Conservation (phyloP, 2,797 vertebrate genomes). For the Chelon labrosus region DNA sequence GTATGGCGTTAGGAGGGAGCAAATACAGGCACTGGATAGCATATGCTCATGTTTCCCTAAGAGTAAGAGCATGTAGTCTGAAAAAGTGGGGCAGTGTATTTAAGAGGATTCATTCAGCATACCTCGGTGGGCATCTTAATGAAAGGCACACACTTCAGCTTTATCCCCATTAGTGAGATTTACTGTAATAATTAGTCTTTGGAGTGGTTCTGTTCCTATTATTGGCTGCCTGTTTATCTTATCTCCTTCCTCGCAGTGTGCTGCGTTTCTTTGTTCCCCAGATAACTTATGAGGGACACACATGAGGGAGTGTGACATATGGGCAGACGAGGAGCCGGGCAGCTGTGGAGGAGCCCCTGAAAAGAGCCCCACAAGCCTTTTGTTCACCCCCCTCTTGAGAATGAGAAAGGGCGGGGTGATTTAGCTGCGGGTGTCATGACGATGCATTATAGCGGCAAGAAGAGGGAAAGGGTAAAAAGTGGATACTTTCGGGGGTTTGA, state of each 20-base stretch:
- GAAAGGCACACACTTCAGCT: constrained; percentile 55
- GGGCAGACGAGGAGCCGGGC: constrained; percentile 68
- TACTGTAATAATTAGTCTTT: constrained; percentile 69
- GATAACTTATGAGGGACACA: constrained; percentile 71
- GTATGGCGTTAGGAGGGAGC: constrained; percentile 3
- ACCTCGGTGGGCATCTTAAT: constrained; percentile 48
- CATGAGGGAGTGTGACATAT: constrained; percentile 78
- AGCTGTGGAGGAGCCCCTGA: constrained; percentile 76
- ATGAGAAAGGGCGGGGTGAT: constrained; percentile 60
- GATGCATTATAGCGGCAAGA: constrained; percentile 32
- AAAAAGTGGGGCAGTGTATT: constrained; percentile 14
- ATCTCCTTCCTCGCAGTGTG: constrained; percentile 50
- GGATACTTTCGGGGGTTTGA: not conserved
- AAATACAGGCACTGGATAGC: not conserved
- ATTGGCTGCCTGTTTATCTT: constrained; percentile 55
- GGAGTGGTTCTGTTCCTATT: constrained; percentile 57
- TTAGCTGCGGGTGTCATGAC: constrained; percentile 55
- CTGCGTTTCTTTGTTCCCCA: constrained; percentile 62
- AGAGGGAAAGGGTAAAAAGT: constrained; percentile 4
- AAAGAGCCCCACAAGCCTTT: constrained; percentile 74
- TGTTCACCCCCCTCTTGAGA: constrained; percentile 70
- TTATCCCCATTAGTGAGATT: constrained; percentile 61
- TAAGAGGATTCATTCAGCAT: constrained; percentile 25
- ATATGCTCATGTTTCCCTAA: constrained; percentile 20
- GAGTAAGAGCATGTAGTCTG: constrained; percentile 2